Base-by-base conservation (phyloP, 2,888 invertebrate species). In the Ceratothoa steindachneri region DNA sequence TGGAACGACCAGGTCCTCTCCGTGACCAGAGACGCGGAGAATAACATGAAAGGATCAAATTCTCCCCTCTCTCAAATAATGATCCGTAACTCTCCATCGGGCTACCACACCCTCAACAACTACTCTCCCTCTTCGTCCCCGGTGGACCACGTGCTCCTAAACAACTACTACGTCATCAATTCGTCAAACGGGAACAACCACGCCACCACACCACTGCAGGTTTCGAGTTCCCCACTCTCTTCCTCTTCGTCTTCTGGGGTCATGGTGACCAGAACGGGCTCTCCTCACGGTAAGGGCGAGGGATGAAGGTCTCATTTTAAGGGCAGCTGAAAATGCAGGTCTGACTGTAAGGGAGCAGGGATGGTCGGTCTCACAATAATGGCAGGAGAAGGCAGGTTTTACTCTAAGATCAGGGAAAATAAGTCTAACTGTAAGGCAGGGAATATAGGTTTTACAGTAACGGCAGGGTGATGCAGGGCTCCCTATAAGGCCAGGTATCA, bases 81-180 rank as follows among this genome's bases (percentile, higher is more conserved):
- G 27, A 90, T 90, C 77, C 89, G 90, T 12, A 92, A 91, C 41
- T 91, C 91, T 81, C 7, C 41, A 12, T 93, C 93, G 0, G 93
- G 93, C 2, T 93, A 93, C 85, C 93, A 93, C 85, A 93, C 93
- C 82, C 92, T 93, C 82, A 91, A 92, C 22, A 91, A 92, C 22
- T 92, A 92, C 85, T 92, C 92, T 83, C 93, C 93, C 84, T 92
- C 92, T 81, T 92, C 91, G 81, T 92, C 92, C 83, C 93, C 93
- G 51, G 90, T 92, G 24, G 93, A 93, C 83, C 81, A 55, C 7
- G 19, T 5, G 24, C 55, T 55, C 9, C 15, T 22, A 12, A 55
- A 55, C 24, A 55, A 55, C 24, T 55, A 22, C 24, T 55, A 55
- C 55, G 15, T 55, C 12, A 55, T 55, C 19, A 7, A 7, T 5